Base-by-base conservation (phyloP, 2,888 invertebrate species). In the Caenorhabditis panamensis region DNA sequence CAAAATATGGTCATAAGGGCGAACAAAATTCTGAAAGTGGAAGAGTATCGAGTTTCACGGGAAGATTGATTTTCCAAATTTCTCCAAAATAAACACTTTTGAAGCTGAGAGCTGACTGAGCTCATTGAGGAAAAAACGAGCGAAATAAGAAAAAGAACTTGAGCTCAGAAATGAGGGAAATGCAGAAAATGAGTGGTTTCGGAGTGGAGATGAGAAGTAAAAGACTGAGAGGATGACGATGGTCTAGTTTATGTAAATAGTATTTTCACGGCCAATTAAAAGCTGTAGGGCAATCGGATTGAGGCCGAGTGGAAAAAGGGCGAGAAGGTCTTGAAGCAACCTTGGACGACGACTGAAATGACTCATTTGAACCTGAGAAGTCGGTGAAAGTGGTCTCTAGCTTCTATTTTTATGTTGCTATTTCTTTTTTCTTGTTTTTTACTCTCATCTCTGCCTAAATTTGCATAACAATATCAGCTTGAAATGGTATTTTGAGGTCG, bases 11-110 rank as follows among this genome's bases (percentile, higher is more conserved):
- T 64, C 66, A 66, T 66, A 53, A 75, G 9, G 61, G 66, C 75
- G 75, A 67, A 75, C 75, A 67, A 75, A 66, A 66, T 75, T 75
- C 75, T 75, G 59, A 75, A 75, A 75, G 75, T 75, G 66, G 59
- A 75, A 66, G 66, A 58, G 66, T 66, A 75, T 75, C 66, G 41
- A 51, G 75, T 75, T 75, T 58, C 75, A 47, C 26, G 51, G 47
- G 61, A 59, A 22, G 63, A 67, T 75, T 75, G 66, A 64, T 75
- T 75, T 75, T 75, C 66, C 13, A 6, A 6, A n/a, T 31, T 31
- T 31, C 31, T 31, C 31, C 73, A 75, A 75, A 53, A 75, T 75
- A 66, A 75, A 75, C 66, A 66, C 58, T 75, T 66, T 73, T 75
- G 51, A 28, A 47, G 41, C 13, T 41, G 13, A 13, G 41, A 31